Evolutionary conservation across 2,113 vertebrate genomes (phyloP).

Genomic region (Cephalopholis sonnerati): DNA sequence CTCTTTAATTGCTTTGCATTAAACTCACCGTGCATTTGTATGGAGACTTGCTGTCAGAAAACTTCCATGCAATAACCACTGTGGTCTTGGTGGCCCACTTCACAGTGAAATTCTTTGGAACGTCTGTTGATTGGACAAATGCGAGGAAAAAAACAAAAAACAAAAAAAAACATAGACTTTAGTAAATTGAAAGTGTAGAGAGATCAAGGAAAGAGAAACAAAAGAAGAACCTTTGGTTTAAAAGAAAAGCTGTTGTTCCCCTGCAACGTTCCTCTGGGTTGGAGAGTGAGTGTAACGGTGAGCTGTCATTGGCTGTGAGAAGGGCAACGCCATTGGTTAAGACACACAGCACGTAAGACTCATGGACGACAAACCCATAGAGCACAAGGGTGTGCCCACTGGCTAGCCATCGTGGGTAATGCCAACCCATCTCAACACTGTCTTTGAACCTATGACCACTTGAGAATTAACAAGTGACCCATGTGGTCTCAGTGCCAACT

Average conservation of each 20-base stretch:
- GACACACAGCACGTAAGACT: slow-evolving; percentile 83
- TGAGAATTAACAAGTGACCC: slow-evolving; percentile 50
- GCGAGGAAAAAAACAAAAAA: slow-evolving; percentile 25
- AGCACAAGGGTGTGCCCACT: slow-evolving; percentile 74
- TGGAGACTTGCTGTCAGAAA: slow-evolving; percentile 90
- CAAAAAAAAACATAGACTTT: slow-evolving; percentile 25
- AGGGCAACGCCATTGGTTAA: slow-evolving; percentile 82
- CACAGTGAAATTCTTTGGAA: slow-evolving; percentile 98
- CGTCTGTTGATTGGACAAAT: slow-evolving; percentile 86
- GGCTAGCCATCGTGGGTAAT: slow-evolving; percentile 70
- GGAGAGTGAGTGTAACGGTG: slow-evolving; percentile 75
- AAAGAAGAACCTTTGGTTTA: slow-evolving; percentile 30
- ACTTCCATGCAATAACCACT: slow-evolving; percentile 95
- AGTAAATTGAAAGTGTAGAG: slow-evolving; percentile 10
- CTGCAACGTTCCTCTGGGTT: slow-evolving; percentile 73
- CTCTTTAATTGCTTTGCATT: not conserved
- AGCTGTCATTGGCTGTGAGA: slow-evolving; percentile 83
- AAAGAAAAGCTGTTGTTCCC: slow-evolving; percentile 51
- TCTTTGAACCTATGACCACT: slow-evolving; percentile 46
- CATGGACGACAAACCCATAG: slow-evolving; percentile 81
- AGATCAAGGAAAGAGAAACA: slow-evolving; percentile 34
- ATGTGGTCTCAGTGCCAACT: slow-evolving; percentile 44
- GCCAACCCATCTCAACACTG: slow-evolving; percentile 67
- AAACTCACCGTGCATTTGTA: slow-evolving; percentile 91
- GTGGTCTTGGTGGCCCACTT: slow-evolving; percentile 97